These are phyloP conservation scores for Hanleya hanleyi DNA, from an alignment of 2,888 invertebrate species.

Conservation along the genomic window DNA sequence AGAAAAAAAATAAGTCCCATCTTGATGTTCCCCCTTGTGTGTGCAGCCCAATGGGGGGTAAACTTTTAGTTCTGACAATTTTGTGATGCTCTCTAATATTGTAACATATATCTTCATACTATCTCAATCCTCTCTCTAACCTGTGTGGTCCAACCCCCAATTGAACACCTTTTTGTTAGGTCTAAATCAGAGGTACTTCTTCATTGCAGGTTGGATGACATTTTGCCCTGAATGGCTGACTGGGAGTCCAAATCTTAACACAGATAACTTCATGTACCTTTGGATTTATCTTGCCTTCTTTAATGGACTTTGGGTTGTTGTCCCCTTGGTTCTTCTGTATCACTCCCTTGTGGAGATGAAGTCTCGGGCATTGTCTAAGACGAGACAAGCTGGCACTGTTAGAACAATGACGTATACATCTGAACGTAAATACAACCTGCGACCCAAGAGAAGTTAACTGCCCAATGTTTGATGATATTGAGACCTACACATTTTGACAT, in stretches of 20 bases:
- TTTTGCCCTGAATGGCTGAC: slow-evolving; percentile 69
- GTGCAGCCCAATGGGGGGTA: too few species aligned
- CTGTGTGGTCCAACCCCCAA: too few species aligned
- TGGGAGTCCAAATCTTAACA: slow-evolving; percentile 60
- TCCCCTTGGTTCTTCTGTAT: slow-evolving; percentile 60
- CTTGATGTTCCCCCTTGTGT: too few species aligned
- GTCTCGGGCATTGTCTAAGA: not conserved
- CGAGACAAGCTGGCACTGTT: not conserved
- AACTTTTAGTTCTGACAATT: too few species aligned
- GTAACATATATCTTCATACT: too few species aligned
- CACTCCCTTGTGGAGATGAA: slow-evolving; percentile 60
- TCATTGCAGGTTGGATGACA: slow-evolving; percentile 69
- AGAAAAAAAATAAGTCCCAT: too few species aligned
- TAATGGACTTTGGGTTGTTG: slow-evolving; percentile 69
- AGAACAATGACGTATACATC: not conserved
- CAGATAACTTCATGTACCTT: slow-evolving; percentile 59
- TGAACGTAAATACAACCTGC: not conserved
- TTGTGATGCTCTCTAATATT: too few species aligned
- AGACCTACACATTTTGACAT: too few species aligned
- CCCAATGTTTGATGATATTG: too few species aligned
- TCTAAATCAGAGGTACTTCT: too few species aligned
- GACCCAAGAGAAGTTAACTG: not conserved
- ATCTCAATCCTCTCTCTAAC: not conserved
- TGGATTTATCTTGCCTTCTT: slow-evolving; percentile 71
- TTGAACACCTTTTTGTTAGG: too few species aligned